These are phyloP conservation scores for Hipposideros larvatus DNA, from an alignment of 2,797 vertebrate genomes.

Conservation along the genomic window DNA sequence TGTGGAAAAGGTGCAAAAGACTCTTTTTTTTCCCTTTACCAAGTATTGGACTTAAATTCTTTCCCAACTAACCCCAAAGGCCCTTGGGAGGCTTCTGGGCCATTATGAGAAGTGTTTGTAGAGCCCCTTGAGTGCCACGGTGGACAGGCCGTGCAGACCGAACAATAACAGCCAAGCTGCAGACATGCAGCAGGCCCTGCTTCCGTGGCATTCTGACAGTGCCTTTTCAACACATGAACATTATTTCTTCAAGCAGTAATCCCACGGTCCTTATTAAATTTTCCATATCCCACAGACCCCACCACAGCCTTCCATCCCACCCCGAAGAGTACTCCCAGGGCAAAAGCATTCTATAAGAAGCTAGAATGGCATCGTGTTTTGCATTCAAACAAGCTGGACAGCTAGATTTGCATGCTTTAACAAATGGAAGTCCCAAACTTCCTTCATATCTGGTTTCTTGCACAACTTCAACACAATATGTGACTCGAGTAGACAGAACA, in stretches of 20 bases:
- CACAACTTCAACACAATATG: neutral
- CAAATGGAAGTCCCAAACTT: constrained; percentile 39
- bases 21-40: neutral
- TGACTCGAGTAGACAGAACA: constrained; percentile 61
- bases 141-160: constrained; percentile 6
- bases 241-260: constrained; percentile 61
- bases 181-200: constrained; percentile 66
- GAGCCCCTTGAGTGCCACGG: neutral
- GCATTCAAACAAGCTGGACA: constrained; percentile 39
- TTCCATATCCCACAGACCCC: constrained; percentile 74
- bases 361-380: constrained; percentile 28
- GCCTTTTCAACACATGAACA: neutral
- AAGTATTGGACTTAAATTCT: constrained; percentile 58
- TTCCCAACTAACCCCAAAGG: constrained; percentile 23
- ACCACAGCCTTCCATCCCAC: constrained; percentile 67
- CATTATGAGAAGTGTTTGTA: constrained; percentile 5
- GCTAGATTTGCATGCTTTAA: constrained; percentile 66
- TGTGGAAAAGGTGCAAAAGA: constrained; percentile 66
- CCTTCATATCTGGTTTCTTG: constrained; percentile 50
- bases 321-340: constrained; percentile 57
- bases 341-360: constrained; percentile 71
- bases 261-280: constrained; percentile 70
- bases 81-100: constrained; percentile 47
- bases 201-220: constrained; percentile 23
- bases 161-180: neutral